Evolutionary conservation across 2,888 invertebrate species (phyloP), one percentile per base, ranked within the genome.

Genomic region (Micropterix aruncella): DNA sequence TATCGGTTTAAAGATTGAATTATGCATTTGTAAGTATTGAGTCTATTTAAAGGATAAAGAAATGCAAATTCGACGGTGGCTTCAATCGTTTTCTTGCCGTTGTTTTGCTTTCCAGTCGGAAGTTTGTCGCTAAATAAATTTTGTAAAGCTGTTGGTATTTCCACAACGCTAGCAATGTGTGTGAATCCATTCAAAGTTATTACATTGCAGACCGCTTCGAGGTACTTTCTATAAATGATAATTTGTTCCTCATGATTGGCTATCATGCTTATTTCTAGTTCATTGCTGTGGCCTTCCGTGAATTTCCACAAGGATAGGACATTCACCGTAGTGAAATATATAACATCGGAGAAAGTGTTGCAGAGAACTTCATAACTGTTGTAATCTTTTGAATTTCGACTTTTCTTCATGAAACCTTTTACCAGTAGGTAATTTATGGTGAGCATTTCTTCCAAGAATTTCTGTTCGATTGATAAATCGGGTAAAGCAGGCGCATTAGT

Each of bases 191-290:
- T 77, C 49, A 83, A 70, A 52, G 82, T 80, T 56, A 80, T 78
- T 49, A 83, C 72, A 70, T 84, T 80, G 61, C 83, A 83, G 58
- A 83, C 70, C 53, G 77, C 74, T 61, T 77, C 70, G 40, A 81
- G 72, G 67, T 85, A 86, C 59, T 74, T 75, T 60, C 75, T 80
- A 59, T 82, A 84, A 48, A 82, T 70, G 57, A 75, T 73, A 56
- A 83, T 75, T 62, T 75, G 78, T 62, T 86, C 85, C 55, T 83
- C 80, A 57, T 77, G 71, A 63, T 78, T 75, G 57, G 78, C 77
- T 53, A 85, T 71, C 55, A 83, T 74, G 42, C 77, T 66, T 56
- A 85, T 73, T 64, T 83, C 80, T 58, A 75, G 74, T 54, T 80
- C 75, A 45, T 71, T 71, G 55, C 75, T 75, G 54, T 79, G 74